A percentile compares a stretch with the other conserved stretches of the same genome.
Conservation (phyloP, 2,797 vertebrate species). For the Anableps anableps region DNA sequence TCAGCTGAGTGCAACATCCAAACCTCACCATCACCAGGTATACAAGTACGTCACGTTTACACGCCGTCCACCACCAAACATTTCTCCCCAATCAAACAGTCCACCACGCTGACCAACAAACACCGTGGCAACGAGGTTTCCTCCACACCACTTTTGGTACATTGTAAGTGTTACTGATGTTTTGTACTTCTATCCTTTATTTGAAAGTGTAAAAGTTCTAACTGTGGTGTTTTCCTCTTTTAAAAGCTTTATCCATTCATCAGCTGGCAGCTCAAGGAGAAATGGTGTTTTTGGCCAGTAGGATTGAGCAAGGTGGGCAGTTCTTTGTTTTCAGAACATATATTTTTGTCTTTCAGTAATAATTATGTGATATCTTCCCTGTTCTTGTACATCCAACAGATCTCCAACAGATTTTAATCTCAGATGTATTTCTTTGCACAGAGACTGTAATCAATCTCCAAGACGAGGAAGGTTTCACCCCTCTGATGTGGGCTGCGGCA, state of each 20-base stretch:
- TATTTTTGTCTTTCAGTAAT: neutral
- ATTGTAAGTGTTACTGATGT: conserved; percentile 85
- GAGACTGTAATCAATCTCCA: conserved; percentile 96
- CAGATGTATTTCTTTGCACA: conserved; percentile 56
- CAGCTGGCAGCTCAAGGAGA: conserved; percentile 98
- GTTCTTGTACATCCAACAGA: too few species aligned
- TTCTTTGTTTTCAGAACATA: neutral
- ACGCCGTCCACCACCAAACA: conserved; percentile 98
- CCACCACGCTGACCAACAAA: conserved; percentile 98
- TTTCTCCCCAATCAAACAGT: conserved; percentile 98
- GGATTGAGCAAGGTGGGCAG: conserved; percentile 94
- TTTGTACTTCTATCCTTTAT: neutral
- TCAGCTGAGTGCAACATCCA: conserved; percentile 98
- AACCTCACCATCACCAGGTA: conserved; percentile 95
- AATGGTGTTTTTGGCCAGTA: conserved; percentile 95
- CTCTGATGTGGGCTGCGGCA: conserved; percentile 98
- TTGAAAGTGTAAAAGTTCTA: neutral
- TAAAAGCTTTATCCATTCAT: conserved; percentile 92
- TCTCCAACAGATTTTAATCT: neutral
- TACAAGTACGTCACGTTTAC: conserved; percentile 97
- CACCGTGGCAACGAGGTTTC: conserved; percentile 98
- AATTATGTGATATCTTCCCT: too few species aligned
- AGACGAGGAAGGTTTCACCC: conserved; percentile 98
- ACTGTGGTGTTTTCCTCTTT: neutral
- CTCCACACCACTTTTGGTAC: conserved; percentile 94